Base-by-base conservation (phyloP, 2,797 vertebrate species). In the Sorex maritimensis region DNA sequence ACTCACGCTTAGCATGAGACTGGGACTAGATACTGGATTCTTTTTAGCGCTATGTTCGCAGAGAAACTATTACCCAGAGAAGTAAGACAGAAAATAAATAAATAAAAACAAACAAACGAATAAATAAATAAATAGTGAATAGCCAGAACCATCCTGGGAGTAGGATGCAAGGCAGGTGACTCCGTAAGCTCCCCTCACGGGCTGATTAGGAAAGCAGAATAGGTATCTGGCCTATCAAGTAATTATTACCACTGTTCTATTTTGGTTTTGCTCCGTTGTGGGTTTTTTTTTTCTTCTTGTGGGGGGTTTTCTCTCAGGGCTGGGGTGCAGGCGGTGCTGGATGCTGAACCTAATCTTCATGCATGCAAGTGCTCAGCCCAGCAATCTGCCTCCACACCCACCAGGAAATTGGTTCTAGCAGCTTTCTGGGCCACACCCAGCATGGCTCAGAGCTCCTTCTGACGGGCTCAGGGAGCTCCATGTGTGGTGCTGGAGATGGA, bases 211-310 rank as follows among this genome's bases (percentile, higher is more conserved):
- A 55, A 55, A 55, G 52, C 17, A 55, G 14, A 55, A 55, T 17
- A 55, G 17, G 52, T 17, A 14, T 55, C 79, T 81, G 89, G 96
- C 93, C 91, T 97, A 91, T 95, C 91, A 96, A 49, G 91, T 91
- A 97, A 88, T 90, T 96, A 55, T 55, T 55, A 55, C 14, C 41
- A 44, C 41, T 44, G 41, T 44, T 44, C 17, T 55, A 55, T 55
- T 14, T 55, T 55, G 13, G 17, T 17, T 55, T 55, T 55, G 52
- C 52, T 55, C 41, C 7, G 41, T 7, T 44, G 41, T 7, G 7
- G 34, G 1, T 34, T 34, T 34, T 44, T 44, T 44, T 5, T 44
- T 44, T 44, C 7, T 44, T 44, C 5, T 5, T 5, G 41, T 7
- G 41, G 41, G 41, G 41, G 41, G 7, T 44, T 44, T 44, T 44